A percentile compares a stretch with the other conserved stretches of the same genome.
phyloP scores from a whole-genome alignment of 2,113 vertebrate genomes.

The Urocitellus parryii region DNA sequence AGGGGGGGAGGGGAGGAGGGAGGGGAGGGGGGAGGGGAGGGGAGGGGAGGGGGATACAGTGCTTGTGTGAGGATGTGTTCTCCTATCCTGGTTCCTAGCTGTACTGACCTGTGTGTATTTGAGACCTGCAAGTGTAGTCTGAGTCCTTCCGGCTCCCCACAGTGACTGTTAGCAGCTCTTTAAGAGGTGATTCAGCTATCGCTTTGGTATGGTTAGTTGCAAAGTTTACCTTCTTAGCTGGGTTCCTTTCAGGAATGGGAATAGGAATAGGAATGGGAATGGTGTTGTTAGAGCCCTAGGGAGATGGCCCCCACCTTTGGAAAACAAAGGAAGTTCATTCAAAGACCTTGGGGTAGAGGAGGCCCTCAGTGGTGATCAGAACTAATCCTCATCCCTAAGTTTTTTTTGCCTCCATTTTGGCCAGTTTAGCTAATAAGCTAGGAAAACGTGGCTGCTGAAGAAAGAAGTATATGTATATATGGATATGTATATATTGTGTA shows the following conservation, averaged over 20 bases:
- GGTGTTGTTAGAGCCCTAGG: background rate
- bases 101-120: background rate
- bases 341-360: background rate
- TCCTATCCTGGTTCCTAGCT: background rate
- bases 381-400: background rate
- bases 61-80: background rate
- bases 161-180: background rate
- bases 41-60: too few relatives aligned
- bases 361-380: background rate
- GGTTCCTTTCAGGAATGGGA: background rate
- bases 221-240: background rate
- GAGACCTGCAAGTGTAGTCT: background rate
- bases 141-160: background rate
- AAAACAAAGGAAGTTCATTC: background rate
- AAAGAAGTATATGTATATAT: background rate
- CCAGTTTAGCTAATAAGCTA: background rate
- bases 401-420: background rate
- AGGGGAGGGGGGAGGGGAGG: fast-evolving
- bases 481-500: background rate
- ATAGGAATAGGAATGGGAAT: too few relatives aligned
- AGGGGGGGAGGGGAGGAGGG: too few relatives aligned
- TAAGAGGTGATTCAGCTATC: background rate
- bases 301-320: background rate
- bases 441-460: background rate
- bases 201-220: background rate